phyloP scores from a whole-genome alignment of 2,113 vertebrate species.

The Neomonachus schauinslandi region DNA sequence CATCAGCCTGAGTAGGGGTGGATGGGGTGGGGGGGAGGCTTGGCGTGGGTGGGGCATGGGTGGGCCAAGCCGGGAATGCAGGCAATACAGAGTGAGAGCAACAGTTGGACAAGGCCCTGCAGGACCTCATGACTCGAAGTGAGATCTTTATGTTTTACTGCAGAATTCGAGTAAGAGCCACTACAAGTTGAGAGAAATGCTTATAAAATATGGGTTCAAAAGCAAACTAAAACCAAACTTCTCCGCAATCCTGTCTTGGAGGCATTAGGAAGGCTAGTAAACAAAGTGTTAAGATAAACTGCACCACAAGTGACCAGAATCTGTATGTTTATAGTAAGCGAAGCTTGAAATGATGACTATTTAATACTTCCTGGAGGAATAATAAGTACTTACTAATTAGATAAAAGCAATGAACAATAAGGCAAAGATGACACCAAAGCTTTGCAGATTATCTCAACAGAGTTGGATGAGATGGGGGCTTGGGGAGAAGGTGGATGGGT shows the following conservation, averaged over 20 bases:
- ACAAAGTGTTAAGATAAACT: neutral
- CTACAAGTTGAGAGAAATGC: neutral
- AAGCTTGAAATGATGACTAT: neutral
- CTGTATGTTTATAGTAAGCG: neutral
- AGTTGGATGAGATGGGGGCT: neutral
- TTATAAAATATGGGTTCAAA: neutral
- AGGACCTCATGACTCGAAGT: neutral
- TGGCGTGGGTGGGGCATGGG: no score
- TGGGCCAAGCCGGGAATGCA: neutral
- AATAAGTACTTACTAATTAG: neutral
- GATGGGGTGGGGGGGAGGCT: neutral
- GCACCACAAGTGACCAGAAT: neutral
- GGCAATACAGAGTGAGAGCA: neutral
- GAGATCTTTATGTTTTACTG: neutral
- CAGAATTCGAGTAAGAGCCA: neutral
- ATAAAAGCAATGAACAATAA: conserved; percentile 10
- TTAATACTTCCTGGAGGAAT: neutral
- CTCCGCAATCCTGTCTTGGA: neutral
- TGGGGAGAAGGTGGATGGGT: neutral
- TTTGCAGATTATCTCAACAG: neutral
- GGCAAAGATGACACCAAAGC: neutral
- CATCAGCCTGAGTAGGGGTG: neutral
- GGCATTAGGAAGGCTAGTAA: neutral
- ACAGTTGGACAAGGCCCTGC: neutral
- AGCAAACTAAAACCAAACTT: neutral